Base-by-base conservation (phyloP, 2,888 invertebrate genomes). In the Mesochorus sp. region DNA sequence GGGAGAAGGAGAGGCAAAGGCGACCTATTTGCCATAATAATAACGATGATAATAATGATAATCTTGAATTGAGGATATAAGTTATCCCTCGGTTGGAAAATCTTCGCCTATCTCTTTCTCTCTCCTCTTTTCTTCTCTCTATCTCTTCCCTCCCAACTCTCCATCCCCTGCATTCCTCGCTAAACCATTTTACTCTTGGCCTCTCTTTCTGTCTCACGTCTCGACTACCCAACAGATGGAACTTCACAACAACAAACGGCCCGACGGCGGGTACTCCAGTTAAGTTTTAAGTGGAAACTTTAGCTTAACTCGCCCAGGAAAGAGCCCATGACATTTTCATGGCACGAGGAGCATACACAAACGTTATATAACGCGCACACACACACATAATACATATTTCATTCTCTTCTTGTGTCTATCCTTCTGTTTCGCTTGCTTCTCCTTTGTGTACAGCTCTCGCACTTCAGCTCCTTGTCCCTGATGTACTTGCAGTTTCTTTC, bases 241-340 rank as follows among this genome's bases (percentile, higher is more conserved):
- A 79, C 79, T 79, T 75, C 66, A 73, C 71, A 75, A 75, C 79
- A 79, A 79, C 79, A 79, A 71, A 79, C 76, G 71, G 71, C 76
- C 66, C 53, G 61, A 67, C 51, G 75, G 75, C 31, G 53, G 61
- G 61, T 75, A 75, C 75, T 75, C 70, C 66, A 79, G 79, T 79
- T 75, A 79, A 79, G 74, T 79, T 79, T 79, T 79, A 74, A 75
- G 79, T 79, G 79, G 75, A 79, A 79, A 79, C 79, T 79, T 79
- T 71, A 71, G 71, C 74, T 79, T 71, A 71, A 75, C 75, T 79
- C 79, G 70, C 47, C 53, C 12, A 62, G 66, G 61, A 74, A 71
- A 78, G 78, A 78, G 74, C 78, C 77, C 64, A 64, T 78, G 66
- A 79, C 79, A 55, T 79, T 79, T 79, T 79, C 71, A 71, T 61